A percentile compares a stretch with the other conserved stretches of the same genome.
Evolutionary conservation across 2,888 invertebrate genomes (phyloP).

Genomic region (Cyrtodaria siliqua): DNA sequence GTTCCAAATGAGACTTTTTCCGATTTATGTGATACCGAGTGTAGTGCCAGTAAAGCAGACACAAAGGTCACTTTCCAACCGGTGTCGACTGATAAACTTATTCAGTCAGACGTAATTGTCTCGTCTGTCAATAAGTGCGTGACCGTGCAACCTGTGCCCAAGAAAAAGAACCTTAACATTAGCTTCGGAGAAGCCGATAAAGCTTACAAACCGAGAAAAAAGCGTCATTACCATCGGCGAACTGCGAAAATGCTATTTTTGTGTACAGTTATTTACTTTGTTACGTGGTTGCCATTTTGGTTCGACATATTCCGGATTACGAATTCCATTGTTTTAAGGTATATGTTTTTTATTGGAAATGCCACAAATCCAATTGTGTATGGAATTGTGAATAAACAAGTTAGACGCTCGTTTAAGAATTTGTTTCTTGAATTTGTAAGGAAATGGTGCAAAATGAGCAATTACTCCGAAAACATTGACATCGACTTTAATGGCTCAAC

Average conservation of each 20-base stretch:
- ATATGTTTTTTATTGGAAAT: constrained; percentile 75
- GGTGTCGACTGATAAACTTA: not conserved
- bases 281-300: constrained; percentile 81
- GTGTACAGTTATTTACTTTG: constrained; percentile 75
- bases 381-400: constrained; percentile 73
- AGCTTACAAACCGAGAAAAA: constrained; percentile 11
- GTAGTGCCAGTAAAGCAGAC: not conserved
- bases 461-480: not conserved
- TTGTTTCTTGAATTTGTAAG: constrained; percentile 37
- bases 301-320: constrained; percentile 75
- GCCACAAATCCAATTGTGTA: constrained; percentile 78
- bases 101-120: not conserved
- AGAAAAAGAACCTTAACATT: constrained; percentile 3
- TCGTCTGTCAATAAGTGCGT: not conserved
- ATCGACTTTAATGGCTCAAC: constrained; percentile 16
- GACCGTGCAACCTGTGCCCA: not conserved
- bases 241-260: constrained; percentile 79
- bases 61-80: constrained; percentile 4
- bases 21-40: too few relatives aligned
- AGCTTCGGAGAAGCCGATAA: constrained; percentile 32
- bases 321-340: constrained; percentile 66
- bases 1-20: too few relatives aligned
- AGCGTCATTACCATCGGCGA: constrained; percentile 62
- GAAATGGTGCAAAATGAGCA: constrained; percentile 6
- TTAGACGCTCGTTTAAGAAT: constrained; percentile 63